Conservation (phyloP, 2,113 vertebrate species). For the Orcinus orca region DNA sequence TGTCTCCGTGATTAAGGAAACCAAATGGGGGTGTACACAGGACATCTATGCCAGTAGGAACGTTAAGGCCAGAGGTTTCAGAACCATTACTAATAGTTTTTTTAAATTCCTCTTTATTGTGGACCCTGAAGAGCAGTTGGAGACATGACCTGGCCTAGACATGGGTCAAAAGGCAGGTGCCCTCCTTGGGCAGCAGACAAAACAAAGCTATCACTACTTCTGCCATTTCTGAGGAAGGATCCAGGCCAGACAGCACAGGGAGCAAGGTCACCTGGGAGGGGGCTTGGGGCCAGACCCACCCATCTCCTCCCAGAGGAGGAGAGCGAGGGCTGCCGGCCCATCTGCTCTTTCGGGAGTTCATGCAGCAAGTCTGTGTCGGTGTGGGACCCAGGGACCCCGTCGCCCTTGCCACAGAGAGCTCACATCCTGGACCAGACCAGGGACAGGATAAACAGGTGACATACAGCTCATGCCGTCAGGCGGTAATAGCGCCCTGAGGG, state of each 20-base stretch:
- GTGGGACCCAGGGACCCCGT: accelerated
- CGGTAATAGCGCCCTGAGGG: too few species aligned
- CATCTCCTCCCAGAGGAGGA: neutral
- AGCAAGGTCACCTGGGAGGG: neutral
- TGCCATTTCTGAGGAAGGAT: neutral
- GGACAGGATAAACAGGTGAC: neutral
- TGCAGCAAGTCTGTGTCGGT: neutral
- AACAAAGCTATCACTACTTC: neutral
- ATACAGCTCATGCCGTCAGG: neutral
- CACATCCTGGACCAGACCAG: neutral
- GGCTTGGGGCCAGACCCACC: neutral
- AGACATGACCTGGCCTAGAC: neutral
- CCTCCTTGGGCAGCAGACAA: too few species aligned
- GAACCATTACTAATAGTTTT: neutral
- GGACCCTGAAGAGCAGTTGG: neutral
- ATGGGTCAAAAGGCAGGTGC: neutral
- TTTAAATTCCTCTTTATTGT: accelerated
- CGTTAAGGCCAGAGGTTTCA: neutral
- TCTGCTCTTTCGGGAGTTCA: neutral
- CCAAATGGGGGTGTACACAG: neutral
- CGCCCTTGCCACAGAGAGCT: neutral
- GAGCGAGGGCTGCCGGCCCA: neutral
- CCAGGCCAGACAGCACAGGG: neutral
- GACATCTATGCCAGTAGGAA: neutral
- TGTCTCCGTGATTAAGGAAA: neutral